Conservation (phyloP, 2,888 invertebrate species). For the Ditula angustiorana region DNA sequence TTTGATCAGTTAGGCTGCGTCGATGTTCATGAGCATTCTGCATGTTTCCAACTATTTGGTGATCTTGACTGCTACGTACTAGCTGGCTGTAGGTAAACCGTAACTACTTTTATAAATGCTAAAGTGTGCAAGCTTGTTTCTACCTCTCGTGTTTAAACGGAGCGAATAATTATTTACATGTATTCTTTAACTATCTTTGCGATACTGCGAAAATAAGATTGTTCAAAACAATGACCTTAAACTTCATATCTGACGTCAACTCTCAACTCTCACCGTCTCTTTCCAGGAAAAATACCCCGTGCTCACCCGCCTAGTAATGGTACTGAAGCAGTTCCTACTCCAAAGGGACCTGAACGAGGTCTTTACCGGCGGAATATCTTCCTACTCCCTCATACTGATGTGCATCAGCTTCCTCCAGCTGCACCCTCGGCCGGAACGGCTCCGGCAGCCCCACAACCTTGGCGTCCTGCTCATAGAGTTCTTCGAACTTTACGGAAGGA, state of each 20-base stretch:
- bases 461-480: constrained; percentile 98
- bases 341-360: constrained; percentile 99
- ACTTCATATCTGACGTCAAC: too few species aligned
- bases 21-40: too few species aligned
- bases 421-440: constrained; percentile 93
- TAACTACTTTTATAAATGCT: too few species aligned
- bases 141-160: too few species aligned
- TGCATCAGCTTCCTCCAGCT: constrained; percentile 98
- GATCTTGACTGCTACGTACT: too few species aligned
- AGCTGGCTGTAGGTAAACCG: too few species aligned
- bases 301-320: constrained; percentile 97
- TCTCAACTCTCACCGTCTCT: neutral
- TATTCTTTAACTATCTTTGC: too few species aligned
- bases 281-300: constrained; percentile 92
- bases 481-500: constrained; percentile 98
- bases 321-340: constrained; percentile 98
- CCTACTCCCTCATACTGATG: constrained; percentile 99
- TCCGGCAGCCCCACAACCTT: constrained; percentile 89
- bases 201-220: too few species aligned
- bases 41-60: too few species aligned
- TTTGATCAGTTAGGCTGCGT: too few species aligned
- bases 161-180: too few species aligned
- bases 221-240: neutral
- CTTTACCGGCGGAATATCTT: constrained; percentile 99
- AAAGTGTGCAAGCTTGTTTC: too few species aligned